A percentile compares a stretch with the other conserved stretches of the same genome.
Conservation (phyloP, 2,888 invertebrate genomes). For the Chaetoderma sp. region DNA sequence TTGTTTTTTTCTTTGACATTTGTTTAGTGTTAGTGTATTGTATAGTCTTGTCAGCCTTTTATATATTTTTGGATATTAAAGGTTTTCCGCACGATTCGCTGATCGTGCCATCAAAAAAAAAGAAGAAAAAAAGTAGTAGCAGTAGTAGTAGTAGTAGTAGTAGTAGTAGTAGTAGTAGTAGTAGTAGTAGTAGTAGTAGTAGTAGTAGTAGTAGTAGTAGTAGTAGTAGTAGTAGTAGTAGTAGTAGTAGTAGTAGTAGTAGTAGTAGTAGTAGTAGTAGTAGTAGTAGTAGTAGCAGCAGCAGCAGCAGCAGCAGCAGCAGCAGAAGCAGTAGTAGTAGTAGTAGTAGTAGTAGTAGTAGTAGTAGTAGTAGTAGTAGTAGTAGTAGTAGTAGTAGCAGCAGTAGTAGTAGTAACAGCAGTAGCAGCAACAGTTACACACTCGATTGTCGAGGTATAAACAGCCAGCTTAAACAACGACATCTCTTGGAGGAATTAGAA, state of each 20-base stretch:
- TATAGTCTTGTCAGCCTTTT: too few species aligned
- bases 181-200: conserved; percentile 14
- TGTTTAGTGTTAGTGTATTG: too few species aligned
- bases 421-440: conserved; percentile 4
- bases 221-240: conserved; percentile 6
- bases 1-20: too few species aligned
- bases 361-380: conserved; percentile 12
- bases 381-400: conserved; percentile 12
- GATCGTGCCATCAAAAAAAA: too few species aligned
- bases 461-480: too few species aligned
- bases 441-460: too few species aligned
- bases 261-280: conserved; percentile 12
- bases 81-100: too few species aligned
- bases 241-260: conserved; percentile 13
- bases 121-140: too few species aligned
- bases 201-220: conserved; percentile 2
- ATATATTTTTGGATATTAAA: too few species aligned
- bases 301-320: conserved; percentile 4
- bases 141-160: conserved; percentile 2
- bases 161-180: conserved; percentile 9
- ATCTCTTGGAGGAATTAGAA: too few species aligned
- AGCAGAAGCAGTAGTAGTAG: too few species aligned
- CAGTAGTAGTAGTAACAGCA: conserved; percentile 10
- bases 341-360: conserved; percentile 15
- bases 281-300: conserved; percentile 3